Percentiles rank a stretch among this genome's conserved stretches.
phyloP scores from a whole-genome alignment of 2,888 invertebrate genomes.

The Achlya flavicornis region DNA sequence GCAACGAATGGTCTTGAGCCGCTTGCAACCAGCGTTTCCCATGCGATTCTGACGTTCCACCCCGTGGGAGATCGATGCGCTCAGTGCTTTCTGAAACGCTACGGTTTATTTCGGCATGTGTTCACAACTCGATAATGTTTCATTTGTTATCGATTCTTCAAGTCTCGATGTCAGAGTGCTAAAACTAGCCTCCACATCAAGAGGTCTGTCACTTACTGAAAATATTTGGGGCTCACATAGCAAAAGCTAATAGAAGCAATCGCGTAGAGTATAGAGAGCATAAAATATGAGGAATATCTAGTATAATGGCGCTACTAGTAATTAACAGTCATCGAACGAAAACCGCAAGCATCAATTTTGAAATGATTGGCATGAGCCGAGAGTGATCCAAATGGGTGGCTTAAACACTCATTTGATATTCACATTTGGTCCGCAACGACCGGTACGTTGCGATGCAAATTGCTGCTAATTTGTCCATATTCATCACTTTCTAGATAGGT shows the following conservation, averaged over 20 bases:
- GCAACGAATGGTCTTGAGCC: too few relatives aligned
- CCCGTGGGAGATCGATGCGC: too few relatives aligned
- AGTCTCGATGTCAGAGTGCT: too few relatives aligned
- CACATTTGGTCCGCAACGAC: constrained; percentile 68
- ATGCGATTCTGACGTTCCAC: too few relatives aligned
- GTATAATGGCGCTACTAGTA: constrained; percentile 45
- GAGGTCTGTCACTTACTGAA: too few relatives aligned
- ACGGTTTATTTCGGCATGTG: too few relatives aligned
- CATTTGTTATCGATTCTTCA: too few relatives aligned
- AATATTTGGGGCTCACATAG: not conserved
- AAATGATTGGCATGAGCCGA: constrained; percentile 71
- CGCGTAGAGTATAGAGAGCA: constrained; percentile 35
- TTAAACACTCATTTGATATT: constrained; percentile 80
- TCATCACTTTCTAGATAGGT: constrained; percentile 48
- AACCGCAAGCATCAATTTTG: constrained; percentile 73
- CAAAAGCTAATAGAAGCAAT: constrained; percentile 31
- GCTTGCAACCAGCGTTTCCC: too few relatives aligned
- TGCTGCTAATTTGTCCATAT: constrained; percentile 75
- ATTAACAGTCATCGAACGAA: constrained; percentile 59
- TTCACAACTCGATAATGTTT: too few relatives aligned
- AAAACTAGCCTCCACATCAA: too few relatives aligned
- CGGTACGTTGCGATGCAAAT: constrained; percentile 63
- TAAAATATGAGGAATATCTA: constrained; percentile 35
- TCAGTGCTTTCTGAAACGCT: too few relatives aligned
- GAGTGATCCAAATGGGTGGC: constrained; percentile 76